A percentile compares a stretch with the other conserved stretches of the same genome.
These are phyloP conservation scores for Sinosuthora webbiana DNA, from an alignment of 2,113 vertebrate species.

Conservation along the genomic window DNA sequence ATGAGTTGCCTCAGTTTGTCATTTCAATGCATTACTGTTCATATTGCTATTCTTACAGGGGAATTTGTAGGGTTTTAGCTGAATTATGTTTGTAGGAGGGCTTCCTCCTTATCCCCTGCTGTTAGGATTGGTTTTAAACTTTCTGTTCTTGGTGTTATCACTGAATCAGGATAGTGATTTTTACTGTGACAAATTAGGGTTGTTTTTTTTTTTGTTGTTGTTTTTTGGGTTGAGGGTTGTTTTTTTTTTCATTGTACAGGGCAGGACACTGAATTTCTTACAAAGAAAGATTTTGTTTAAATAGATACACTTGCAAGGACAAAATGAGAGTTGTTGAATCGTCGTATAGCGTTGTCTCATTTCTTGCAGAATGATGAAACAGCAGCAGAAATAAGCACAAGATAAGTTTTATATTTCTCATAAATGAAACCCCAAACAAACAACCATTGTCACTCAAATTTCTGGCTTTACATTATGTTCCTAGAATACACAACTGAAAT, in stretches of 20 bases:
- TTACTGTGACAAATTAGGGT: not conserved
- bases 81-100: not conserved
- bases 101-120: not conserved
- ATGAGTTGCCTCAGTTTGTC: not conserved
- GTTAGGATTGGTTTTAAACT: not conserved
- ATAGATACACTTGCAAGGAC: not conserved
- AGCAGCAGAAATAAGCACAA: not conserved
- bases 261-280: not conserved
- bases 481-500: not conserved
- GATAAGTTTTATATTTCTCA: not conserved
- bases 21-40: not conserved
- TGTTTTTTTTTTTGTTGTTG: not conserved
- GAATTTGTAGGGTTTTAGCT: not conserved
- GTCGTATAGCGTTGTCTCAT: not conserved
- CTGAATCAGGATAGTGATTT: not conserved
- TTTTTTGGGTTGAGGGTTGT: not conserved
- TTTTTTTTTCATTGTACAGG: not conserved
- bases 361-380: not conserved
- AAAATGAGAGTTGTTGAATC: not conserved
- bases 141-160: not conserved
- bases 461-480: not conserved
- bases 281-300: not conserved
- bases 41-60: not conserved
- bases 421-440: not conserved
- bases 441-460: not conserved